Percentiles rank a stretch among this genome's conserved stretches.
Conservation (phyloP, 2,797 vertebrate species). For the Sebastes paucispinis region DNA sequence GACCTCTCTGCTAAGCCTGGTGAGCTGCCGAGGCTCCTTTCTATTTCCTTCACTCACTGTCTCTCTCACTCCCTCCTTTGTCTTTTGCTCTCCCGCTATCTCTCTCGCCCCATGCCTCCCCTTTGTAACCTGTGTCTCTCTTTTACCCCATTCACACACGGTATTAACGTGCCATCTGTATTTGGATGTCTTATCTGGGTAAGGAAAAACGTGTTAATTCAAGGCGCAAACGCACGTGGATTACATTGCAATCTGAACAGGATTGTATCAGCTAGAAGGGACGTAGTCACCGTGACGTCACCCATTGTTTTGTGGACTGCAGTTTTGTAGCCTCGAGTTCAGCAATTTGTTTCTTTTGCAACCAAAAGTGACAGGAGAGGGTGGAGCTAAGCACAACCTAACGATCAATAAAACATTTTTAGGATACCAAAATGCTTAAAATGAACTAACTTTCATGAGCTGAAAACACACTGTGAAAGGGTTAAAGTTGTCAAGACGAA, state of each 20-base stretch:
- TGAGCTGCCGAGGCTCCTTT: slow-evolving; percentile 53
- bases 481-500: no score
- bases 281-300: no score
- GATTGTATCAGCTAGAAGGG: neutral
- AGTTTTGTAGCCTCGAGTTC: no score
- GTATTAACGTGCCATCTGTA: neutral
- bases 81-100: slow-evolving; percentile 24
- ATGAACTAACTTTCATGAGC: no score
- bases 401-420: no score
- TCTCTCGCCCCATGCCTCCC: slow-evolving; percentile 3
- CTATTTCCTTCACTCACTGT: slow-evolving; percentile 47
- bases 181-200: neutral
- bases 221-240: neutral
- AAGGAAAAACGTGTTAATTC: neutral
- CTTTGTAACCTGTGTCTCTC: slow-evolving; percentile 1
- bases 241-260: neutral
- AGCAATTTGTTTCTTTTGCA: no score
- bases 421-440: no score
- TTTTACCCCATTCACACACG: neutral
- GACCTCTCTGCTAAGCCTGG: slow-evolving; percentile 55
- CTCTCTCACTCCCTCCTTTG: slow-evolving; percentile 21
- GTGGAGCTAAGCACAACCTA: no score
- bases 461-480: no score
- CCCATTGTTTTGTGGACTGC: no score
- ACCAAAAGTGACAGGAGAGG: no score